Percentiles rank a stretch among this genome's conserved stretches.
These are phyloP conservation scores for Eulemur coronatus DNA, from an alignment of 2,797 vertebrate genomes.

Conservation along the genomic window DNA sequence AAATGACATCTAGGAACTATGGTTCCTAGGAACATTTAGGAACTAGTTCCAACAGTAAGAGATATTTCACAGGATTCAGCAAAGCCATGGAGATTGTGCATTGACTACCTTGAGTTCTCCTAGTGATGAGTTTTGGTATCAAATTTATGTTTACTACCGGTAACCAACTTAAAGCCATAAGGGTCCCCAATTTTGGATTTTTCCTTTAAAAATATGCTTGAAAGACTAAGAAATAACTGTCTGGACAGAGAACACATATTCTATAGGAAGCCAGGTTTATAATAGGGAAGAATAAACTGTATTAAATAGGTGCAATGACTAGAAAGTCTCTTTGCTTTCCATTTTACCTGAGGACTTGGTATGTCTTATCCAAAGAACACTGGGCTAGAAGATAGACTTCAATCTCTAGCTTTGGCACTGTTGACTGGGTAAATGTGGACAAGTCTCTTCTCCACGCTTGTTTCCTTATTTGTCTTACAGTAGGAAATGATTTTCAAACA, in stretches of 20 bases:
- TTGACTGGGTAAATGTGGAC: not conserved
- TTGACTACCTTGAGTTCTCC: constrained; percentile 71
- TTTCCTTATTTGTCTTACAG: not conserved
- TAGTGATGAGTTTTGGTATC: constrained; percentile 46
- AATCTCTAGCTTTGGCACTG: not conserved
- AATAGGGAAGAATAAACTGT: not conserved
- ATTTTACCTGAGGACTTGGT: not conserved
- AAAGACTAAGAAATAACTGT: constrained; percentile 55
- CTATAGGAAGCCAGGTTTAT: not conserved
- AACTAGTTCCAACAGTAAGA: constrained; percentile 52
- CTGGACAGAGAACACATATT: not conserved
- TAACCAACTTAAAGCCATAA: constrained; percentile 57
- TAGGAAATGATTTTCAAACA: constrained; percentile 43
- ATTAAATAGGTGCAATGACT: not conserved
- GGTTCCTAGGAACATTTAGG: constrained; percentile 36
- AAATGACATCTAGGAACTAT: constrained; percentile 17
- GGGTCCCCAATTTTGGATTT: not conserved
- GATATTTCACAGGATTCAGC: constrained; percentile 53
- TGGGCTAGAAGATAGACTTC: not conserved
- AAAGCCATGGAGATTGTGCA: constrained; percentile 36
- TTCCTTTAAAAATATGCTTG: constrained; percentile 58
- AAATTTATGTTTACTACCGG: constrained; percentile 57
- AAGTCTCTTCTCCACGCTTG: not conserved
- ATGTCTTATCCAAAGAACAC: not conserved
- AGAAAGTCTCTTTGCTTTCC: not conserved